phyloP scores from a whole-genome alignment of 1,140 invertebrate genomes.

The Papilio machaon region DNA sequence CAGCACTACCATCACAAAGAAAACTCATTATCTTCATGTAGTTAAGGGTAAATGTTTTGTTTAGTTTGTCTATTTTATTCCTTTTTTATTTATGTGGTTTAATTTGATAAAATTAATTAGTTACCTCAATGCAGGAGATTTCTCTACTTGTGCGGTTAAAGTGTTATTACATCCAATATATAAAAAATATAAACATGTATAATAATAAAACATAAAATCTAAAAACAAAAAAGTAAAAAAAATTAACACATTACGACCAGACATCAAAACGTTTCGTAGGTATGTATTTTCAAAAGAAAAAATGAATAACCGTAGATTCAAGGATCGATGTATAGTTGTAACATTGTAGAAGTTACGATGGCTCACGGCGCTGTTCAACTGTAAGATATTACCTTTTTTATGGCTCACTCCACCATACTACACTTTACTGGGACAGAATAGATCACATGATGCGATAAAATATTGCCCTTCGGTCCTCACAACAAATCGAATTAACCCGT shows the following conservation, averaged over 20 bases:
- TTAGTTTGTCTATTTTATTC: not conserved
- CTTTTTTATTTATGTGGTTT: not conserved
- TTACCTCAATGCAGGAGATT: no score
- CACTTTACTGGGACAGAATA: slow-evolving; percentile 78
- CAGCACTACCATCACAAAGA: not conserved
- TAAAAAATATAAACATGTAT: not conserved
- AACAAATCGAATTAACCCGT: slow-evolving; percentile 81
- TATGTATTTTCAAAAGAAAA: not conserved
- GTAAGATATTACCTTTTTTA: slow-evolving; percentile 82
- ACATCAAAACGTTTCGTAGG: not conserved
- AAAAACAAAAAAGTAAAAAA: not conserved
- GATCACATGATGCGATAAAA: slow-evolving; percentile 81
- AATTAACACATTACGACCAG: not conserved
- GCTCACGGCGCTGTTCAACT: slow-evolving; percentile 73
- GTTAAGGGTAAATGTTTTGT: not conserved
- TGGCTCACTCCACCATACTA: slow-evolving; percentile 79
- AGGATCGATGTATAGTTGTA: slow-evolving; percentile 64
- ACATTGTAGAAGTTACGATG: slow-evolving; percentile 80
- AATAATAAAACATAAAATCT: not conserved
- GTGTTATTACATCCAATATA: not conserved
- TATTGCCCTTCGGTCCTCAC: slow-evolving; percentile 70
- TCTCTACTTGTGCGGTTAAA: no score
- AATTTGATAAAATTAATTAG: no score
- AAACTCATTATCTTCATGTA: no score
- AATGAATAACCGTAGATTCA: slow-evolving; percentile 39